These are phyloP conservation scores for Mesorhabditis belari DNA, from an alignment of 2,888 invertebrate species.

Conservation along the genomic window DNA sequence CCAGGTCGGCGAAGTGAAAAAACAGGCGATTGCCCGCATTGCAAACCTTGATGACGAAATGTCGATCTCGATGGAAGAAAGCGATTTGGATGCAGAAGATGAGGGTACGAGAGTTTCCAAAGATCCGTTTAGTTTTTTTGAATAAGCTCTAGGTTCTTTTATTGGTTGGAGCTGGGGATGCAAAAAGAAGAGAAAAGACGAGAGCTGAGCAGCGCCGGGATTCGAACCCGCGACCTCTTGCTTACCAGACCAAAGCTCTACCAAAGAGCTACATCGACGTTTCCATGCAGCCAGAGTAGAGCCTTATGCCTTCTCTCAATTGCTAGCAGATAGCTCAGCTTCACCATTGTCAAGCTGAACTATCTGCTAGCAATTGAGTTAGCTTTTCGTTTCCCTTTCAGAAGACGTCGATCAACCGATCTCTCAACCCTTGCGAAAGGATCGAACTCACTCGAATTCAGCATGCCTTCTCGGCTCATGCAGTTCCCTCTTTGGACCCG, in stretches of 20 bases:
- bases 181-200: too few relatives aligned
- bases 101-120: slow-evolving; percentile 7
- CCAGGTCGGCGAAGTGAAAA: slow-evolving; percentile 41
- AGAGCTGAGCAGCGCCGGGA: too few relatives aligned
- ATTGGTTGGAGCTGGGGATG: neutral
- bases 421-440: slow-evolving; percentile 1
- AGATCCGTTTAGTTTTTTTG: too few relatives aligned
- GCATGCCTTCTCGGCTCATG: slow-evolving; percentile 28
- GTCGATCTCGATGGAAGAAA: slow-evolving; percentile 38
- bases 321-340: too few relatives aligned
- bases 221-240: too few relatives aligned
- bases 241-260: too few relatives aligned
- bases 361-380: neutral
- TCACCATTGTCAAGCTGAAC: neutral
- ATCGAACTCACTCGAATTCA: neutral
- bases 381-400: neutral
- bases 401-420: slow-evolving; percentile 9
- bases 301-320: too few relatives aligned
- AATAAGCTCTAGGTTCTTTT: neutral
- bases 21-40: slow-evolving; percentile 40
- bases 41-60: slow-evolving; percentile 51
- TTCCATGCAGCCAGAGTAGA: too few relatives aligned
- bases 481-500: slow-evolving; percentile 31
- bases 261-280: too few relatives aligned
- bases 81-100: slow-evolving; percentile 34